These are phyloP conservation scores for Ailuropoda melanoleuca DNA, from an alignment of 2,113 vertebrate genomes.

Conservation along the genomic window DNA sequence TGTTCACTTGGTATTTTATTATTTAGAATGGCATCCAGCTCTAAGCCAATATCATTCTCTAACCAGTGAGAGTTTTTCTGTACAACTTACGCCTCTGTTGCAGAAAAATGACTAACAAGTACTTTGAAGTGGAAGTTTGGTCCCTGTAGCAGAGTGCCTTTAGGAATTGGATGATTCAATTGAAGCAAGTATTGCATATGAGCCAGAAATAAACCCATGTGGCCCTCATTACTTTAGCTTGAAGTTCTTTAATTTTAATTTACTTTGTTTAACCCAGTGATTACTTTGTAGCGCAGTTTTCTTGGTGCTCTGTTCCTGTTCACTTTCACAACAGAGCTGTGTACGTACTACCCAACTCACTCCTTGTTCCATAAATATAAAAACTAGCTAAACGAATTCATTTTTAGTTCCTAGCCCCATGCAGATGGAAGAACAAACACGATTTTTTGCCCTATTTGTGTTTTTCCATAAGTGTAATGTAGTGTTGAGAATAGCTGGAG, in stretches of 20 bases:
- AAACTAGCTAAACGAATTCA: neutral
- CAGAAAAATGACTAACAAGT: slow-evolving; percentile 26
- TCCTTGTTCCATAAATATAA: neutral
- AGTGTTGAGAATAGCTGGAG: neutral
- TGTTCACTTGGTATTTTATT: slow-evolving; percentile 5
- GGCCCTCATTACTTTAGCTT: slow-evolving; percentile 37
- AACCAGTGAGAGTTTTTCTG: neutral
- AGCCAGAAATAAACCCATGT: slow-evolving; percentile 45
- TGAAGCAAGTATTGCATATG: neutral
- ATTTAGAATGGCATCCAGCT: neutral
- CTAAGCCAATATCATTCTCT: neutral
- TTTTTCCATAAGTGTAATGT: neutral
- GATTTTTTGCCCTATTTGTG: neutral
- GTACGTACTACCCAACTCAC: neutral
- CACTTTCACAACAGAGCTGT: slow-evolving; percentile 10
- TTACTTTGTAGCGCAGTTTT: neutral
- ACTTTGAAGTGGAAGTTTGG: slow-evolving; percentile 30
- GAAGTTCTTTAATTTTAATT: slow-evolving; percentile 43
- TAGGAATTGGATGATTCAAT: slow-evolving; percentile 50
- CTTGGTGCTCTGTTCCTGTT: neutral
- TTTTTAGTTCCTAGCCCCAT: neutral
- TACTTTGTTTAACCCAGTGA: slow-evolving; percentile 34
- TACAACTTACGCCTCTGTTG: neutral
- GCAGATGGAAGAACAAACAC: neutral
- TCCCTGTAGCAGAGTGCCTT: slow-evolving; percentile 36